Evolutionary conservation across 2,888 invertebrate genomes (phyloP).

Genomic region (Hypercompe scribonia): DNA sequence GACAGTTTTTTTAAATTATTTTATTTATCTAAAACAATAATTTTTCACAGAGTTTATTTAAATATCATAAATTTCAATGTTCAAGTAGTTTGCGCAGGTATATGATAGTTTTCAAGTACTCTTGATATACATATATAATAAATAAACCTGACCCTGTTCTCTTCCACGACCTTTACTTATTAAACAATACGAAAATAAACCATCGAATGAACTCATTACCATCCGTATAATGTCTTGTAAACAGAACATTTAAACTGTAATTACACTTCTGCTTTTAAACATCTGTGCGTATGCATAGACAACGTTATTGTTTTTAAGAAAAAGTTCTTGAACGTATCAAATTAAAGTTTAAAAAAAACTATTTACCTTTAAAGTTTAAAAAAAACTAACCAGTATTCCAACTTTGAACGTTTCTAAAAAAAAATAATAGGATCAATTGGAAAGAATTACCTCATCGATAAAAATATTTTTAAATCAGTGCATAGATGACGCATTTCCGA

Average conservation of each 20-base stretch:
- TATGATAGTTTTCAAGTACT: slow-evolving; percentile 9
- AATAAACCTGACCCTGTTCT: slow-evolving; percentile 24
- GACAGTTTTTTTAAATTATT: too few species aligned
- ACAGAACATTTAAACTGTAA: slow-evolving; percentile 13
- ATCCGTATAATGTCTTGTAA: slow-evolving; percentile 17
- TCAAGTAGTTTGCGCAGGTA: neutral
- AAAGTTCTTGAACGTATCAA: neutral
- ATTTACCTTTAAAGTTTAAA: neutral
- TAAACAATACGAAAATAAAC: slow-evolving; percentile 31
- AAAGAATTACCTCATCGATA: too few species aligned
- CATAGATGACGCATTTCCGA: too few species aligned
- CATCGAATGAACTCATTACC: slow-evolving; percentile 19
- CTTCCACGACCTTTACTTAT: slow-evolving; percentile 25
- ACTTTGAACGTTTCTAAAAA: too few species aligned
- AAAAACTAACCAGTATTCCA: neutral
- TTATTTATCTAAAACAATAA: too few species aligned
- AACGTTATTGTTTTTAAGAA: slow-evolving; percentile 3
- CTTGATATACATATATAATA: slow-evolving; percentile 10
- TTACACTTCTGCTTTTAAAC: slow-evolving; percentile 6
- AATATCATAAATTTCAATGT: neutral
- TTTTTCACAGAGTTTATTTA: neutral
- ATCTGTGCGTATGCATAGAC: neutral
- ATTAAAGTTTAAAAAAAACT: neutral
- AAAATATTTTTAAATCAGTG: too few species aligned
- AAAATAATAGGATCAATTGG: too few species aligned